Percentiles rank a stretch among this genome's conserved stretches.
Conservation (phyloP, 1,140 invertebrate genomes). For the Harpegnathos saltator region DNA sequence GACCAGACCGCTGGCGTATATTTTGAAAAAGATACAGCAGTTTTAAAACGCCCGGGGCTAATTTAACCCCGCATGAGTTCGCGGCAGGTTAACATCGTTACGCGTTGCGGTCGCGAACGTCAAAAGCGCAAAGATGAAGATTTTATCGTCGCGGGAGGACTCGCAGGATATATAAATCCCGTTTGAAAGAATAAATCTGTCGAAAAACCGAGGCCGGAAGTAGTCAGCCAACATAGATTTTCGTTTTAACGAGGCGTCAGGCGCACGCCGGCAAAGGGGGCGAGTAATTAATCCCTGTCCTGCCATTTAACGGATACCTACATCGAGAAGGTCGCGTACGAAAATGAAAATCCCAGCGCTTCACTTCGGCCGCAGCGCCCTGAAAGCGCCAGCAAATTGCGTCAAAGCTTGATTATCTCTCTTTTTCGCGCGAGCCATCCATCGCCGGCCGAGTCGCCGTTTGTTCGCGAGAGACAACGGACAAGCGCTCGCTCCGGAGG, state of each 20-base stretch:
- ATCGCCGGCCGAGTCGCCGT: conserved; percentile 9
- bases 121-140: neutral
- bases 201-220: conserved; percentile 3
- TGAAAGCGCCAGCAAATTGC: conserved; percentile 40
- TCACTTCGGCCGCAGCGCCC: neutral
- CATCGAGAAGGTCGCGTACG: conserved; percentile 44
- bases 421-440: neutral
- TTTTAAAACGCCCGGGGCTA: too few relatives aligned
- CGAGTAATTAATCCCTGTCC: conserved; percentile 56
- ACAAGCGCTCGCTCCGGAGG: conserved; percentile 18
- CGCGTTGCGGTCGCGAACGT: too few relatives aligned
- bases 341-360: conserved; percentile 44
- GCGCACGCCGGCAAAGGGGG: conserved; percentile 41
- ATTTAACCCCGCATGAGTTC: too few relatives aligned
- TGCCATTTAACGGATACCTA: conserved; percentile 50
- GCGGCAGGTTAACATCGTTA: neutral
- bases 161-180: neutral
- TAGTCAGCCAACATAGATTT: conserved; percentile 35
- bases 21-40: too few relatives aligned
- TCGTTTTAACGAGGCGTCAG: conserved; percentile 51
- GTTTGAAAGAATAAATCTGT: conserved; percentile 20
- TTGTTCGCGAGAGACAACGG: conserved; percentile 21
- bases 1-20: too few relatives aligned
- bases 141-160: neutral
- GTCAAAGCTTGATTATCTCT: conserved; percentile 31